These are phyloP conservation scores for Strix aluco DNA, from an alignment of 2,113 vertebrate species.

Conservation along the genomic window DNA sequence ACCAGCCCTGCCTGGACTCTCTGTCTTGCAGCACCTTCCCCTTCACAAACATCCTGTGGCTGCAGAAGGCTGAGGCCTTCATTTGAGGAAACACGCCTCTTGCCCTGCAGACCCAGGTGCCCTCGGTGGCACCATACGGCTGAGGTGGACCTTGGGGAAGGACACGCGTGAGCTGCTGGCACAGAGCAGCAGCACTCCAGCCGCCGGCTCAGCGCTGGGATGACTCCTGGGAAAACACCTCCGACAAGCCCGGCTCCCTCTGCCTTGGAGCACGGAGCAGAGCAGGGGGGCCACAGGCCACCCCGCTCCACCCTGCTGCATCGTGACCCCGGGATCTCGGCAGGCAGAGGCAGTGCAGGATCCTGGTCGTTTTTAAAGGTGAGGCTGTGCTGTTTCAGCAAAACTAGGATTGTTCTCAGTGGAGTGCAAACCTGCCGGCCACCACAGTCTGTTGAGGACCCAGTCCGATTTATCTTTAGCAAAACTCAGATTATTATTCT, in stretches of 20 bases:
- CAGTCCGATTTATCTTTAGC: neutral
- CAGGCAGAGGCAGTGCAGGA: neutral
- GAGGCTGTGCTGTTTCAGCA: neutral
- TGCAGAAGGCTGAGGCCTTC: neutral
- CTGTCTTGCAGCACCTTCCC: neutral
- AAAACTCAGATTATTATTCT: neutral
- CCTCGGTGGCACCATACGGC: rapidly evolving
- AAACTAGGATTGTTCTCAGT: neutral
- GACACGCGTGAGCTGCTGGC: neutral
- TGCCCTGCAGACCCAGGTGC: neutral
- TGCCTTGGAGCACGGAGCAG: neutral
- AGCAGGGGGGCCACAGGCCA: neutral
- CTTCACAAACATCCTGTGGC: neutral
- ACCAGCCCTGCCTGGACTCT: neutral
- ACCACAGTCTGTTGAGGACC: neutral
- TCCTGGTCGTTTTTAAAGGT: neutral
- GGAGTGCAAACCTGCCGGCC: neutral
- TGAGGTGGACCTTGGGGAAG: neutral
- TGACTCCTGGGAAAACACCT: neutral
- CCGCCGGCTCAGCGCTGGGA: neutral
- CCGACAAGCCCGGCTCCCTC: neutral
- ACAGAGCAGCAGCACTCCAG: neutral
- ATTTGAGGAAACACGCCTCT: neutral
- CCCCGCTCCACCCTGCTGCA: rapidly evolving
- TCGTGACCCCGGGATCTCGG: neutral